A percentile compares a stretch with the other conserved stretches of the same genome.
These are phyloP conservation scores for Sylvia atricapilla DNA, from an alignment of 2,113 vertebrate genomes.

Conservation along the genomic window DNA sequence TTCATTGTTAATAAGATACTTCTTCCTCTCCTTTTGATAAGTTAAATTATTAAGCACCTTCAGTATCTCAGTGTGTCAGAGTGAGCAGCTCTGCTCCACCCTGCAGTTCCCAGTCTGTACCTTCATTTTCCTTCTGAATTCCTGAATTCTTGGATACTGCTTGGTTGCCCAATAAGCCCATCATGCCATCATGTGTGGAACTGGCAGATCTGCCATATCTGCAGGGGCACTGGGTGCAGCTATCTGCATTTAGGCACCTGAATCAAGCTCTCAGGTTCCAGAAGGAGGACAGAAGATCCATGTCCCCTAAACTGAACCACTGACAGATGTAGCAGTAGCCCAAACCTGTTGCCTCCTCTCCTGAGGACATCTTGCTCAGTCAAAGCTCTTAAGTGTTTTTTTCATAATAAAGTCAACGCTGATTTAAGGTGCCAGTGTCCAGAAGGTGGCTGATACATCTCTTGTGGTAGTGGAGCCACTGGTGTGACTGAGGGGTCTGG, in stretches of 20 bases:
- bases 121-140: not conserved
- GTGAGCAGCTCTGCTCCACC: not conserved
- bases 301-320: not conserved
- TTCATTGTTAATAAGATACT: not conserved
- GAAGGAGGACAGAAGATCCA: not conserved
- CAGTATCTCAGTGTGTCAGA: not conserved
- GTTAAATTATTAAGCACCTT: not conserved
- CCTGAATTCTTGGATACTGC: not conserved
- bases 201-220: not conserved
- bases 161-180: not conserved
- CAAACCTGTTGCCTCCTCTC: not conserved
- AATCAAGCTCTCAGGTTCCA: not conserved
- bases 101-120: not conserved
- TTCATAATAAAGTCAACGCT: not conserved
- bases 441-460: accelerated
- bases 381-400: not conserved
- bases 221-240: not conserved
- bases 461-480: not conserved
- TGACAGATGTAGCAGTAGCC: not conserved
- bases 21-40: conserved; percentile 11
- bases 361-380: not conserved
- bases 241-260: not conserved
- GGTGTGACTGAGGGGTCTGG: not conserved
- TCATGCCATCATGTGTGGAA: not conserved
- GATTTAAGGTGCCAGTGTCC: not conserved